Evolutionary conservation across 2,888 invertebrate species (phyloP), one percentile per base, ranked within the genome.

Genomic region (Noctuana brunneofusca): DNA sequence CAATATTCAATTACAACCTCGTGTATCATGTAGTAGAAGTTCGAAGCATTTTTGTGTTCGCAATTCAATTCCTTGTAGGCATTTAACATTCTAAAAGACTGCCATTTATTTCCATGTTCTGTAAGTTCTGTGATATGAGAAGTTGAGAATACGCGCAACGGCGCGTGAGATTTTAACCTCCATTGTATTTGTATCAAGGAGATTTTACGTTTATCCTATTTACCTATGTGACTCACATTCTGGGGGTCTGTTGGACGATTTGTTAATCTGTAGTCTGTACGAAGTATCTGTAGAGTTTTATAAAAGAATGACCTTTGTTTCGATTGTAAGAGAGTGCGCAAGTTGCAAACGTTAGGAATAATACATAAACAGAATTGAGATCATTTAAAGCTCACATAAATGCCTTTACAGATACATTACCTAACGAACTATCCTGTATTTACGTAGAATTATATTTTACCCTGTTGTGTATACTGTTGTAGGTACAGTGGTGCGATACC

Each of bases 41-140:
- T 48, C 22, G 1, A 1, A 22, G 20, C 20, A 48, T 22, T 48
- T n/a, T 48, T 48, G 11, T 48, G 22, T 14, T 38, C 3, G 20
- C 20, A 8, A 16, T 46, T 46, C 18, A 20, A 12, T 52, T 58
- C 20, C 32, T 46, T 50, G 49, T 18, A 60, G 57, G 64, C 64
- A 75, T 69, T 74, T 65, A 65, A 71, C 71, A 32, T 56, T 56
- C 54, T 69, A 68, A 69, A 75, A 78, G 75, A 78, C 78, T 80
- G 75, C 73, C 66, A 55, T 73, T 75, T 60, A 64, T 74, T 76
- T 75, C 64, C 66, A 65, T 72, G 68, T 73, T 75, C 71, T 72
- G 67, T 76, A 71, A 74, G 68, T 80, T 78, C 80, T 83, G 82
- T 83, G 81, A 80, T 83, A 81, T 71, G 35, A 68, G 69, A 65